Evolutionary conservation across 2,888 invertebrate genomes (phyloP).

Genomic region (Ormyrus labotus): DNA sequence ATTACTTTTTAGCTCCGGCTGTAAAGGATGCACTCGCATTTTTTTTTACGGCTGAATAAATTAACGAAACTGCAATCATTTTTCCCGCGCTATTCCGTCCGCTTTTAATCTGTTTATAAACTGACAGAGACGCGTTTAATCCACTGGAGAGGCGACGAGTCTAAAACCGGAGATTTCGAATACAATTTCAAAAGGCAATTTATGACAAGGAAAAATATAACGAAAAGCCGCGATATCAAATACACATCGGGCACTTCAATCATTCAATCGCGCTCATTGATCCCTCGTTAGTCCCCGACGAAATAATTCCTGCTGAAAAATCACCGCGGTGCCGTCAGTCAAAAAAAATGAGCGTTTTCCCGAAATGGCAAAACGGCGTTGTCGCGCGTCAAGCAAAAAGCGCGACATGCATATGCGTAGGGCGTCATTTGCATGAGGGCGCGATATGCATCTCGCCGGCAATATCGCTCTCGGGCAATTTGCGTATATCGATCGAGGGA

Average conservation of each 20-base stretch:
- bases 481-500: constrained; percentile 40
- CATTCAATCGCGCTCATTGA: constrained; percentile 26
- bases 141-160: no score
- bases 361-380: constrained; percentile 29
- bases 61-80: no score
- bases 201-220: no score
- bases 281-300: not conserved
- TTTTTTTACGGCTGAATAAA: no score
- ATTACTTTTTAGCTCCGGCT: constrained; percentile 27
- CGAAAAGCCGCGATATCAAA: not conserved
- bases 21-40: not conserved
- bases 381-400: not conserved
- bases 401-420: not conserved
- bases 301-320: constrained; percentile 25
- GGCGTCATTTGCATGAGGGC: constrained; percentile 41
- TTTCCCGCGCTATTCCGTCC: no score
- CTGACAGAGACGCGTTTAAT: no score
- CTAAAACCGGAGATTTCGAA: no score
- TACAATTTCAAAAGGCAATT: no score
- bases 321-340: constrained; percentile 13
- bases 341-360: constrained; percentile 16
- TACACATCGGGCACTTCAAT: not conserved
- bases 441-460: constrained; percentile 35
- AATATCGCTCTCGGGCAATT: constrained; percentile 58
- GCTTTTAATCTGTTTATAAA: no score